Percentiles rank a stretch among this genome's conserved stretches.
Conservation (phyloP, 2,888 invertebrate genomes). For the Bombylius discolor region DNA sequence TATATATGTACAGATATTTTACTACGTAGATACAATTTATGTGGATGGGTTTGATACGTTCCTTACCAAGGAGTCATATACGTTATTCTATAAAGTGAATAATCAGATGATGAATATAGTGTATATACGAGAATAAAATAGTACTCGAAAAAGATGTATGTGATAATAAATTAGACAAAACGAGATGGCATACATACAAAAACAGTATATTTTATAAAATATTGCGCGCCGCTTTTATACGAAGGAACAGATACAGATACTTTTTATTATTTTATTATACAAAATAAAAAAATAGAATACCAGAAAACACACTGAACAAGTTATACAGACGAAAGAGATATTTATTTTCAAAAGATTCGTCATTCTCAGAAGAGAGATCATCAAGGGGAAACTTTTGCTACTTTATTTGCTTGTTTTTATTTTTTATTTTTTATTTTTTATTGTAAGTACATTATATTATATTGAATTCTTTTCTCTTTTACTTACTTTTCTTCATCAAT, state of each 20-base stretch:
- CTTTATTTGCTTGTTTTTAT: neutral
- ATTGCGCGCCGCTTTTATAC: neutral
- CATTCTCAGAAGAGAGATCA: neutral
- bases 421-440: neutral
- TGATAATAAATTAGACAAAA: constrained; percentile 16
- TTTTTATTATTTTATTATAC: neutral
- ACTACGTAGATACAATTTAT: too few species aligned
- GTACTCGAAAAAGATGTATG: constrained; percentile 14
- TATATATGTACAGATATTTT: too few species aligned
- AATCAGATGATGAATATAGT: constrained; percentile 10
- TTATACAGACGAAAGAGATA: neutral
- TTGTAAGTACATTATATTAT: neutral
- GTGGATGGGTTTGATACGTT: too few species aligned
- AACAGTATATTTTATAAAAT: constrained; percentile 1
- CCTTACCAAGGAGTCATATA: too few species aligned
- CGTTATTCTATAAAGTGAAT: too few species aligned
- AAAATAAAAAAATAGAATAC: neutral
- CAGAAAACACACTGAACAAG: neutral
- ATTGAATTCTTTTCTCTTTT: neutral
- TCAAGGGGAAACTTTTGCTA: neutral
- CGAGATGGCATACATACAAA: constrained; percentile 14
- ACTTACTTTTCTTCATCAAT: neutral
- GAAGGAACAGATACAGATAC: too few species aligned
- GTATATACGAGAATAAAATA: constrained; percentile 12
- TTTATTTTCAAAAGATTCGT: neutral